These are phyloP conservation scores for Calliphora vicina DNA, from an alignment of 1,140 invertebrate species.

Conservation along the genomic window DNA sequence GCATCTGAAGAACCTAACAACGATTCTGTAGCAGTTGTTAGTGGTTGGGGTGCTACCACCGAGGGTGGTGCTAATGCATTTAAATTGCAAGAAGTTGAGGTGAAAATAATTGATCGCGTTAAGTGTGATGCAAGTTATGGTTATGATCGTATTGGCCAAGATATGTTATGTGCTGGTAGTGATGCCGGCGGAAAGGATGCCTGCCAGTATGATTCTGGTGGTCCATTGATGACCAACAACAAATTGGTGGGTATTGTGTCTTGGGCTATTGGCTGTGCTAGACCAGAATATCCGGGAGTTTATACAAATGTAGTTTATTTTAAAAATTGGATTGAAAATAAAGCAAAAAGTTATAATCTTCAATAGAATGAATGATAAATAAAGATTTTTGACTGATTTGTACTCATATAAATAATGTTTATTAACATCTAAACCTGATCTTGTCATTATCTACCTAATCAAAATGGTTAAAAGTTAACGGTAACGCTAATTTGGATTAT, in stretches of 20 bases:
- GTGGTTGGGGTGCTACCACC: constrained; percentile 61
- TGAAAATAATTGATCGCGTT: constrained; percentile 47
- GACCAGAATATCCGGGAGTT: constrained; percentile 63
- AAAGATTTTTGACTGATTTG: no score
- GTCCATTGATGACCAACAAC: constrained; percentile 30
- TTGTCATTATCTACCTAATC: no score
- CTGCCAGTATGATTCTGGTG: constrained; percentile 40
- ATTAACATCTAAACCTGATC: no score
- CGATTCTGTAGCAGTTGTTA: constrained; percentile 50
- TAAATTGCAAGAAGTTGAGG: constrained; percentile 47
- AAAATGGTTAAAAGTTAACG: no score
- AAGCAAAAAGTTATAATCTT: not conserved
- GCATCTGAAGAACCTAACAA: constrained; percentile 43
- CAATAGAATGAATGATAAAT: no score
- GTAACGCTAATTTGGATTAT: no score
- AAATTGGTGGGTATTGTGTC: constrained; percentile 66
- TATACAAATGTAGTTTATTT: constrained; percentile 47
- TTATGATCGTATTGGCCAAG: constrained; percentile 53
- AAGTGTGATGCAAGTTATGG: constrained; percentile 45
- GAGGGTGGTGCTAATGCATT: constrained; percentile 44
- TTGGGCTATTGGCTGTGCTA: constrained; percentile 43
- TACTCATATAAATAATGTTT: no score
- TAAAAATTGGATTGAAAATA: constrained; percentile 34
- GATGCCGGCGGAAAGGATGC: constrained; percentile 26
- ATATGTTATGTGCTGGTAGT: constrained; percentile 37